These are phyloP conservation scores for Hypselothyrea guttata DNA, from an alignment of 2,888 invertebrate species.

Conservation along the genomic window DNA sequence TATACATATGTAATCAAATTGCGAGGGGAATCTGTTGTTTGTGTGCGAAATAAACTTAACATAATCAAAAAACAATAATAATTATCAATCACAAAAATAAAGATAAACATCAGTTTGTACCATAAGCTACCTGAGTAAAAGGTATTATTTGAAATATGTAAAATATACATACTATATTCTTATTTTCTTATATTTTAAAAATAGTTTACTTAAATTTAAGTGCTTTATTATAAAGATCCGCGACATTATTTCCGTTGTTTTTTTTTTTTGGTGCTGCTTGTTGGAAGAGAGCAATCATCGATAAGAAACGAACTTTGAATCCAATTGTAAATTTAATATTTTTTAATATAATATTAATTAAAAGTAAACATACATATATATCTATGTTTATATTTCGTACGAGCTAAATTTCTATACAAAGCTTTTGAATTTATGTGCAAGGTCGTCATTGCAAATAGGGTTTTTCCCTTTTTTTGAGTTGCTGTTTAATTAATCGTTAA, in stretches of 20 bases:
- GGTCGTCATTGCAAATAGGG: conserved; percentile 30
- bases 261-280: not conserved
- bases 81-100: too few species aligned
- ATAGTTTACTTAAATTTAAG: not conserved
- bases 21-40: too few species aligned
- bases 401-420: too few species aligned
- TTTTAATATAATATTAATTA: too few species aligned
- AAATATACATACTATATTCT: not conserved
- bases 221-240: not conserved
- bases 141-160: not conserved
- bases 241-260: not conserved
- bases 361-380: too few species aligned
- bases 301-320: too few species aligned
- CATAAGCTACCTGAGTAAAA: too few species aligned
- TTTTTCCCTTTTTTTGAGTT: conserved; percentile 11
- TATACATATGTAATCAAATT: too few species aligned
- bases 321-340: too few species aligned
- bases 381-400: too few species aligned
- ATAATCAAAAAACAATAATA: too few species aligned
- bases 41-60: too few species aligned
- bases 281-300: conserved; percentile 17
- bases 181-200: not conserved
- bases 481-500: conserved; percentile 72
- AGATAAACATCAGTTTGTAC: not conserved
- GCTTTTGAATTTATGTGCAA: conserved; percentile 51